These are phyloP conservation scores for Stegastes partitus DNA, from an alignment of 2,113 vertebrate species.

Conservation along the genomic window DNA sequence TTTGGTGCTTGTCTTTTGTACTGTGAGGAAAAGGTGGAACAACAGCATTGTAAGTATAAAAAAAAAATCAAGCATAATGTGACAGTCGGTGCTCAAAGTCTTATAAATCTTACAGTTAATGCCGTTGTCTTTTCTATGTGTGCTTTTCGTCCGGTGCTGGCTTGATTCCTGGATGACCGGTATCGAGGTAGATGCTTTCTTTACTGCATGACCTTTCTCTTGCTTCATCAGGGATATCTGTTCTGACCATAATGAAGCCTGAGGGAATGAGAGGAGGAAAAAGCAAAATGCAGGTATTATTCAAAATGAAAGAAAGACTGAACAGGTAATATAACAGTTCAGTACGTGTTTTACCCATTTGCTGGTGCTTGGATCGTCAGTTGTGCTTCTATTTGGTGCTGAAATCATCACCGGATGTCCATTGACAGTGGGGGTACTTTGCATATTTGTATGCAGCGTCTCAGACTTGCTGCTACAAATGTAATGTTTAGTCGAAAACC, in stretches of 20 bases:
- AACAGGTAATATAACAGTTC: too few species aligned
- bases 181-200: slow-evolving; percentile 30
- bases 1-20: slow-evolving; percentile 40
- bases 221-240: slow-evolving; percentile 20
- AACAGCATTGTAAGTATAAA: not conserved
- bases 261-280: slow-evolving; percentile 21
- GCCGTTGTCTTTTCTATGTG: slow-evolving; percentile 33
- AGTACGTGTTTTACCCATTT: slow-evolving; percentile 61
- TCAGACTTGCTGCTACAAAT: slow-evolving; percentile 29
- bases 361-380: slow-evolving; percentile 52
- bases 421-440: slow-evolving; percentile 12
- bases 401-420: slow-evolving; percentile 27
- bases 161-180: slow-evolving; percentile 22
- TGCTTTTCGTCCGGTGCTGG: slow-evolving; percentile 21
- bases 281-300: not conserved
- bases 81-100: accelerated
- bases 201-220: slow-evolving; percentile 37
- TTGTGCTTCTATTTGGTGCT: slow-evolving; percentile 20
- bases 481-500: slow-evolving; percentile 8
- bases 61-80: not conserved
- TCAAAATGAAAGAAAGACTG: not conserved
- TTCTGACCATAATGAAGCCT: slow-evolving; percentile 69
- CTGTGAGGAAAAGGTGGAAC: slow-evolving; percentile 41
- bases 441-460: slow-evolving; percentile 14
- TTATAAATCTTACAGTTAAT: slow-evolving; percentile 26